phyloP scores from a whole-genome alignment of 2,888 invertebrate species.

The Galerucella nymphaeae region DNA sequence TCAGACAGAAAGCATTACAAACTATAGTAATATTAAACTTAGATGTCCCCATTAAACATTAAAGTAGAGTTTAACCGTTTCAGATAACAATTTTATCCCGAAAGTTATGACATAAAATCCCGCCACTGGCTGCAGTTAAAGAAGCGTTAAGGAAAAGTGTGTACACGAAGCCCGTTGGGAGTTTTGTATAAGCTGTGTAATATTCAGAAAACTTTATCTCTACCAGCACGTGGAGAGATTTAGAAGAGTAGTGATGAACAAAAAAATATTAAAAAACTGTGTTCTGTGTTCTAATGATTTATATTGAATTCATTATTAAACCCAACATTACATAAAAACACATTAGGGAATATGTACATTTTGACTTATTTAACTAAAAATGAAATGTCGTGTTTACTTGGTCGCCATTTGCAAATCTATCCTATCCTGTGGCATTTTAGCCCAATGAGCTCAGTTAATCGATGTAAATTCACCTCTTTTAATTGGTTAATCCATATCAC shows the following conservation, averaged over 20 bases:
- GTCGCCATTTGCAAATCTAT: no score
- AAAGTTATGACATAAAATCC: conserved; percentile 3
- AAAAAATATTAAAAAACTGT: background rate
- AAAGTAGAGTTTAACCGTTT: background rate
- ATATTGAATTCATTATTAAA: no score
- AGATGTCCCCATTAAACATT: background rate
- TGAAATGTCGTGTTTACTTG: no score
- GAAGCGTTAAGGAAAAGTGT: conserved; percentile 22
- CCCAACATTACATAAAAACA: no score
- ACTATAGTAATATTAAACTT: background rate
- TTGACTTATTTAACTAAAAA: no score
- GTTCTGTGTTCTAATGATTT: no score
- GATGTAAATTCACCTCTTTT: no score
- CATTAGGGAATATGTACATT: no score
- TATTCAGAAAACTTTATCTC: conserved; percentile 19
- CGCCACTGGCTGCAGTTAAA: conserved; percentile 25
- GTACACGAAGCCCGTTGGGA: conserved; percentile 9
- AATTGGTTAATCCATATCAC: no score
- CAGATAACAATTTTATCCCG: background rate
- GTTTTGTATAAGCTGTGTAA: conserved; percentile 17
- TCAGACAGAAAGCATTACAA: background rate
- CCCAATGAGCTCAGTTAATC: no score
- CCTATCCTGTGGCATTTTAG: no score
- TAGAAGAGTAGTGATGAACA: background rate
- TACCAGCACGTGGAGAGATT: conserved; percentile 14